Conservation (phyloP, 2,113 vertebrate genomes). For the Sinocyclocheilus anophthalmus region DNA sequence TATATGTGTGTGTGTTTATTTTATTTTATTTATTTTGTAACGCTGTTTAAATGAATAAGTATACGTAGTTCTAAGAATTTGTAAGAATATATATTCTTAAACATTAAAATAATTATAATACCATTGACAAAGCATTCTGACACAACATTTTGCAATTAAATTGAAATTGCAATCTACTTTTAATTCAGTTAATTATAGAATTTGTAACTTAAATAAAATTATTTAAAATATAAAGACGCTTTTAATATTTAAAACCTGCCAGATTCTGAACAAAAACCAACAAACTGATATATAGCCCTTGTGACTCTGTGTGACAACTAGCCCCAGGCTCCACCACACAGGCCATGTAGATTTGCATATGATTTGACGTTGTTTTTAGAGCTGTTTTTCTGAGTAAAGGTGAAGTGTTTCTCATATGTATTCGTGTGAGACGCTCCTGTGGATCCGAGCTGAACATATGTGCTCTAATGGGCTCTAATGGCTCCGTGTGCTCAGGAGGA, state of each 20-base stretch:
- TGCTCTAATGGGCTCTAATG: conserved; percentile 58
- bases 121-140: too few species aligned
- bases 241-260: neutral
- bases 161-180: too few species aligned
- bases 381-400: neutral
- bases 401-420: neutral
- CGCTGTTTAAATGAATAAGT: too few species aligned
- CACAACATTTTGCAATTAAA: too few species aligned
- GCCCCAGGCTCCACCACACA: neutral
- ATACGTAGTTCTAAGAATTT: too few species aligned
- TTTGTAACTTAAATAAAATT: too few species aligned
- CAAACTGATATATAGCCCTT: neutral
- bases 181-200: too few species aligned
- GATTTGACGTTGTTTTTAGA: neutral
- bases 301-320: neutral
- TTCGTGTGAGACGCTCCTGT: neutral
- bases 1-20: too few species aligned
- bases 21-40: too few species aligned
- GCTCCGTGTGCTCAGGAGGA: conserved; percentile 59
- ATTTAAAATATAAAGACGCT: too few species aligned
- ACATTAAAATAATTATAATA: too few species aligned
- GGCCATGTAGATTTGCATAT: neutral
- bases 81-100: too few species aligned
- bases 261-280: neutral
- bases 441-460: conserved; percentile 51